A percentile compares a stretch with the other conserved stretches of the same genome.
These are phyloP conservation scores for Aptenodytes forsteri DNA, from an alignment of 2,113 vertebrate genomes.

Conservation along the genomic window DNA sequence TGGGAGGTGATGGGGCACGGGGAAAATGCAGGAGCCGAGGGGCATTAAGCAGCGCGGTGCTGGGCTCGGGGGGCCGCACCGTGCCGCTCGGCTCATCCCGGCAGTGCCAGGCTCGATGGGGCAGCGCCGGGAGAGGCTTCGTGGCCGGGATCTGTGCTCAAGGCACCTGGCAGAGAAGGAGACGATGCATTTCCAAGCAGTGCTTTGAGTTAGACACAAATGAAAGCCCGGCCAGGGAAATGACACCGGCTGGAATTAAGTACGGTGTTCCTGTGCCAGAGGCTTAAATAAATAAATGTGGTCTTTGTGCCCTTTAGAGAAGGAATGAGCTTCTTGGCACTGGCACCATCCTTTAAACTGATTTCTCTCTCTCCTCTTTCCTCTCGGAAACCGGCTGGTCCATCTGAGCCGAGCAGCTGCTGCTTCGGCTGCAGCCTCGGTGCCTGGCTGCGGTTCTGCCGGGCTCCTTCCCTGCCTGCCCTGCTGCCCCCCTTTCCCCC, in stretches of 20 bases:
- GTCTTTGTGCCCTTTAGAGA: not conserved
- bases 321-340: not conserved
- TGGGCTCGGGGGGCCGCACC: not conserved
- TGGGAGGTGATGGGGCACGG: rapidly evolving
- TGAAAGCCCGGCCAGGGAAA: not conserved
- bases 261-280: not conserved
- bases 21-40: not conserved
- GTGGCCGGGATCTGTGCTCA: rapidly evolving
- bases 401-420: not conserved
- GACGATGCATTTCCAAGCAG: not conserved
- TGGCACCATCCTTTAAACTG: not conserved
- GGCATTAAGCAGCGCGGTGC: rapidly evolving
- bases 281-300: not conserved
- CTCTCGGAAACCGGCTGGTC: not conserved
- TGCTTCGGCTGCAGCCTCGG: rapidly evolving
- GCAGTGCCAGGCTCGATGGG: not conserved
- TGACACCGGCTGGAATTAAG: not conserved
- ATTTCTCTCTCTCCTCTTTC: not conserved
- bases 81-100: not conserved
- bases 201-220: not conserved
- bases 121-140: not conserved
- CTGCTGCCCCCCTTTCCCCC: not conserved
- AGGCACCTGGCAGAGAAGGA: not conserved
- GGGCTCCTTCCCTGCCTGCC: not conserved
- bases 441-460: not conserved